Percentiles rank a stretch among this genome's conserved stretches.
Conservation (phyloP, 2,113 vertebrate genomes). For the Toxotes jaculatrix region DNA sequence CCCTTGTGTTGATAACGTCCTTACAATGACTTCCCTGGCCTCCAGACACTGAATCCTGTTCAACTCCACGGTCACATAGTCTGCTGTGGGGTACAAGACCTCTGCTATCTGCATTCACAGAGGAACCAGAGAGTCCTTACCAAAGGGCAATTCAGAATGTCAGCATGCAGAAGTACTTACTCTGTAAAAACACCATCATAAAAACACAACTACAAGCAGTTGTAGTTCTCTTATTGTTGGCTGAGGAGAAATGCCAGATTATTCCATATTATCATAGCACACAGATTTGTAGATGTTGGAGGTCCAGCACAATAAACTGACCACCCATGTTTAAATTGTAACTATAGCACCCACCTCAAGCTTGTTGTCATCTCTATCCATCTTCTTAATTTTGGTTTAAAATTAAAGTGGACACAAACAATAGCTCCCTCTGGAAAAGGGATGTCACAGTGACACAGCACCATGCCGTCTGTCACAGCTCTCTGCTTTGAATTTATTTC, state of each 20-base stretch:
- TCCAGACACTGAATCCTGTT: constrained; percentile 90
- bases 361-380: neutral
- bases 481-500: neutral
- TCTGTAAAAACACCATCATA: neutral
- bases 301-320: neutral
- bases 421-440: neutral
- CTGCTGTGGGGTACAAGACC: constrained; percentile 90
- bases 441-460: neutral
- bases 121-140: constrained; percentile 56
- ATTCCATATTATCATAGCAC: neutral
- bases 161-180: neutral
- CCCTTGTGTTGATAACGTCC: constrained; percentile 94
- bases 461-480: neutral
- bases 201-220: neutral
- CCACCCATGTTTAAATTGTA: neutral
- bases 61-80: constrained; percentile 88
- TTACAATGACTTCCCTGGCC: constrained; percentile 90
- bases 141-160: constrained; percentile 21
- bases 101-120: constrained; percentile 90
- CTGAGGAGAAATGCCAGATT: neutral
- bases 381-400: neutral
- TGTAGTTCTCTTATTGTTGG: neutral
- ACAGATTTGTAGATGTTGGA: neutral
- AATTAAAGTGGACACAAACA: neutral
- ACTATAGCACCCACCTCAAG: neutral